Conservation (phyloP, 1,140 invertebrate genomes). For the Drosophila persimilis region DNA sequence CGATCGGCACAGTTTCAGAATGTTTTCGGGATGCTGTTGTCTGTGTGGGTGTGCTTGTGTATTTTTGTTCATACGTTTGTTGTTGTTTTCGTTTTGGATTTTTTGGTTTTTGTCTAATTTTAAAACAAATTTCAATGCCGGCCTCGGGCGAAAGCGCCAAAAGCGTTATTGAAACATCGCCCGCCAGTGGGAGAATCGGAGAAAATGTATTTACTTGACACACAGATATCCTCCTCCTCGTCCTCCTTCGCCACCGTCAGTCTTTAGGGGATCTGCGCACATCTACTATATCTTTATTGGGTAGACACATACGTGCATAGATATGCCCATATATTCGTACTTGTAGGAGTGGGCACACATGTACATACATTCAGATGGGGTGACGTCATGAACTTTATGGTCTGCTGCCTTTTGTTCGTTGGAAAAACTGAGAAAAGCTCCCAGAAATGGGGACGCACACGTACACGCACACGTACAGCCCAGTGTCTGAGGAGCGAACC, state of each 20-base stretch:
- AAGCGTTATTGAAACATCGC: conserved; percentile 44
- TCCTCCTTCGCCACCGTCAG: not conserved
- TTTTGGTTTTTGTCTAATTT: conserved; percentile 69
- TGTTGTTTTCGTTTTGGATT: conserved; percentile 57
- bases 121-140: conserved; percentile 77
- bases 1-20: conserved; percentile 17
- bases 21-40: not conserved
- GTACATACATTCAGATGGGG: not conserved
- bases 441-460: conserved; percentile 16
- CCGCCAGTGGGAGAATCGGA: conserved; percentile 39
- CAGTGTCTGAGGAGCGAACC: not conserved
- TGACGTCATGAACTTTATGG: conserved; percentile 67
- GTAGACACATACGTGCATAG: conserved; percentile 9
- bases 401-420: conserved; percentile 58
- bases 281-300: conserved; percentile 3
- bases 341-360: conserved; percentile 12
- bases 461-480: conserved; percentile 1
- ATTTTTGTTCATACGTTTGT: conserved; percentile 56
- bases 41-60: conserved; percentile 16
- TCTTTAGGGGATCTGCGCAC: too few relatives aligned
- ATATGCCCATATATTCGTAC: not conserved
- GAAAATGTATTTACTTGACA: conserved; percentile 64
- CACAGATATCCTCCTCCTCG: not conserved
- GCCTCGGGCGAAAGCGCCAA: conserved; percentile 55
- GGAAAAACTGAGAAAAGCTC: conserved; percentile 39